Evolutionary conservation across 1,140 invertebrate species (phyloP).

Genomic region (Colletes latitarsis): DNA sequence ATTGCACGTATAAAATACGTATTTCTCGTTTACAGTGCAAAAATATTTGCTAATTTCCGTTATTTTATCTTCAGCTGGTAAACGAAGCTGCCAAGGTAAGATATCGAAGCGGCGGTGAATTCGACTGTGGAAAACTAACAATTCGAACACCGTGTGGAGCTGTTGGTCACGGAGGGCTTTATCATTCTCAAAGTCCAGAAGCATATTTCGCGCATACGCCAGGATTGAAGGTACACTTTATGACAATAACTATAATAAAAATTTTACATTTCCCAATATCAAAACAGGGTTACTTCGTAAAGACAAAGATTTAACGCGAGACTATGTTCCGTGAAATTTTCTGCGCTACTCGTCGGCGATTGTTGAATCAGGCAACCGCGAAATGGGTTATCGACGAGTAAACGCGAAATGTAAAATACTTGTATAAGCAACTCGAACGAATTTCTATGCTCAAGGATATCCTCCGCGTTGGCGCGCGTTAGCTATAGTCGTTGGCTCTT

Average conservation of each 20-base stretch:
- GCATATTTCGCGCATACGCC: conserved; percentile 98
- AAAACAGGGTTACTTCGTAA: too few relatives aligned
- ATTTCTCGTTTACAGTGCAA: neutral
- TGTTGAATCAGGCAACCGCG: neutral
- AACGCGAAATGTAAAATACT: neutral
- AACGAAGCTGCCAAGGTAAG: conserved; percentile 97
- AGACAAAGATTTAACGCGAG: too few relatives aligned
- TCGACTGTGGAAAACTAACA: conserved; percentile 95
- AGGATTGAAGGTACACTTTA: conserved; percentile 90
- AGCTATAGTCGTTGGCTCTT: conserved; percentile 24
- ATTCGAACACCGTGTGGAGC: conserved; percentile 94
- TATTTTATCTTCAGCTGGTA: conserved; percentile 83
- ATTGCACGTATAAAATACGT: too few relatives aligned
- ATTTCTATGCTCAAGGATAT: conserved; percentile 43
- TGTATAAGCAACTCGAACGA: neutral
- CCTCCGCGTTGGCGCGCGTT: neutral
- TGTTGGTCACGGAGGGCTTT: conserved; percentile 96
- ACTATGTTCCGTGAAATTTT: too few relatives aligned
- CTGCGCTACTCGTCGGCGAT: neutral
- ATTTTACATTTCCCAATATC: too few relatives aligned
- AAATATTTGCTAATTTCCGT: neutral
- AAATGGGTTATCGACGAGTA: neutral
- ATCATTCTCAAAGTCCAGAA: conserved; percentile 99
- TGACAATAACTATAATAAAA: too few relatives aligned
- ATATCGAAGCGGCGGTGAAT: conserved; percentile 95